Percentiles rank a stretch among this genome's conserved stretches.
These are phyloP conservation scores for Apamea anceps DNA, from an alignment of 2,888 invertebrate genomes.

Conservation along the genomic window DNA sequence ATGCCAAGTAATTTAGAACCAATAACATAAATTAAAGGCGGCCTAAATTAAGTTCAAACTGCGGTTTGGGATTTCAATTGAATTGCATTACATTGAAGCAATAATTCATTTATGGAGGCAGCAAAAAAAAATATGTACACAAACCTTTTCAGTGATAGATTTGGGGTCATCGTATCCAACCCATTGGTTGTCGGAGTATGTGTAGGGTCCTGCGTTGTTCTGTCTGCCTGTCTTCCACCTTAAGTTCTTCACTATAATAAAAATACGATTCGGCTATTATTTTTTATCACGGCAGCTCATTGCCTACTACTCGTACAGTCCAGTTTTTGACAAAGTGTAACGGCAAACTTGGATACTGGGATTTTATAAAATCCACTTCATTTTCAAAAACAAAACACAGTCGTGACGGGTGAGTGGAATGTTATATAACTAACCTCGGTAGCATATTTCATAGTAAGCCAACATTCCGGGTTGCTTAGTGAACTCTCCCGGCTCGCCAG, in stretches of 20 bases:
- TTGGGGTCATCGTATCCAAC: conserved; percentile 96
- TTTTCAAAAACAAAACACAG: neutral
- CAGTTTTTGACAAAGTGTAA: neutral
- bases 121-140: neutral
- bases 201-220: conserved; percentile 93
- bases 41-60: conserved; percentile 45
- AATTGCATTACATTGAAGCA: conserved; percentile 20
- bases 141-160: conserved; percentile 93
- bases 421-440: conserved; percentile 84
- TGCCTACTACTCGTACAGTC: neutral
- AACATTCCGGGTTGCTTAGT: conserved; percentile 97
- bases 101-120: neutral
- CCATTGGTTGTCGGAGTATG: conserved; percentile 95
- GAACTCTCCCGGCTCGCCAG: conserved; percentile 95
- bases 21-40: conserved; percentile 26
- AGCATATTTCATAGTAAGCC: conserved; percentile 96
- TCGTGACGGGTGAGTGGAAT: neutral
- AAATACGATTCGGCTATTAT: neutral
- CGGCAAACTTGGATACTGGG: neutral
- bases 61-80: conserved; percentile 39
- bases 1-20: conserved; percentile 36
- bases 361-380: neutral
- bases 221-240: conserved; percentile 92
- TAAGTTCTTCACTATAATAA: conserved; percentile 89
- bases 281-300: too few species aligned